Percentiles rank a stretch among this genome's conserved stretches.
Conservation (phyloP, 2,888 invertebrate species). For the Cyaniris semiargus region DNA sequence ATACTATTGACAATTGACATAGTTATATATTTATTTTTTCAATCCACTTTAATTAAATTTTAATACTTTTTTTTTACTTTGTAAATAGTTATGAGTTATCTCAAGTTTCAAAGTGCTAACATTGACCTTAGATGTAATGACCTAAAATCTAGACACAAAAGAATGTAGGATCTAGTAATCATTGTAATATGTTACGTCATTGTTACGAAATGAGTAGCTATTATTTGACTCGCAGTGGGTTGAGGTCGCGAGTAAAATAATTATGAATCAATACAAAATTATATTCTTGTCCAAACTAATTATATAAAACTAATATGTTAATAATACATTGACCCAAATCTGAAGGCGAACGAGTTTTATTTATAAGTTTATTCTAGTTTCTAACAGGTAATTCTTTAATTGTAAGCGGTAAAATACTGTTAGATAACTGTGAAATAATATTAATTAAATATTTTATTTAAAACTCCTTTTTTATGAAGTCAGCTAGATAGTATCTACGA, state of each 20-base stretch:
- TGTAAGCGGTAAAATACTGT: no score
- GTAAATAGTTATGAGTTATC: neutral
- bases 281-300: constrained; percentile 2
- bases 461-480: no score
- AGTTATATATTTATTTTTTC: neutral
- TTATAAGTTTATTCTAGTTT: neutral
- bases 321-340: constrained; percentile 20
- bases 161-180: constrained; percentile 6
- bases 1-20: neutral
- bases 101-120: neutral
- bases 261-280: constrained; percentile 15
- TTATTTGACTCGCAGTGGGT: neutral
- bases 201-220: neutral
- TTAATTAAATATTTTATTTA: no score
- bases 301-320: neutral
- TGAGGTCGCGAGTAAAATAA: constrained; percentile 9
- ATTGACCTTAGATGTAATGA: neutral
- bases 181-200: constrained; percentile 19
- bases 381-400: neutral
- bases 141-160: constrained; percentile 4
- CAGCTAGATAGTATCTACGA: no score
- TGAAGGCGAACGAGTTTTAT: neutral
- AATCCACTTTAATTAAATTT: neutral
- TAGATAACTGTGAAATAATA: no score
- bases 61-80: neutral